Evolutionary conservation across 2,113 vertebrate genomes (phyloP).

Genomic region (Paracanthobrama guichenoti): DNA sequence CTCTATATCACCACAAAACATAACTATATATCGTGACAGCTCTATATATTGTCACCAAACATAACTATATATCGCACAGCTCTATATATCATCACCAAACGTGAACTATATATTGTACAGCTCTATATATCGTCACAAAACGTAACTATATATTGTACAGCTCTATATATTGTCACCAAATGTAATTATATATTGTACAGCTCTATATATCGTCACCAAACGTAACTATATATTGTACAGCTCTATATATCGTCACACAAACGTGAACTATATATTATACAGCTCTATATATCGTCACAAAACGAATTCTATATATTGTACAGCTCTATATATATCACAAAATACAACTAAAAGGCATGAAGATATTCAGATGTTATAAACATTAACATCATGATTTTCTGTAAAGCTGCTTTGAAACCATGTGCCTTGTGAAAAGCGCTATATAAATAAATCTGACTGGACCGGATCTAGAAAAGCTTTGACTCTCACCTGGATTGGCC

Average conservation of each 20-base stretch:
- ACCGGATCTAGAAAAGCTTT: neutral
- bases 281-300: too few species aligned
- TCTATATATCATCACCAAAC: too few species aligned
- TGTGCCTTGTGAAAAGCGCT: neutral
- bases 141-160: neutral
- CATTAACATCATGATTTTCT: neutral
- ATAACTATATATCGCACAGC: neutral
- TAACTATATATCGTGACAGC: neutral
- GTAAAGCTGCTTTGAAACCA: neutral
- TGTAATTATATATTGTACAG: too few species aligned
- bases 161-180: too few species aligned
- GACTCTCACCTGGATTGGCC: constrained; percentile 85
- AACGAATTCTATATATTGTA: too few species aligned
- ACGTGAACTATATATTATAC: neutral
- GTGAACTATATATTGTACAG: too few species aligned
- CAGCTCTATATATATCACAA: too few species aligned
- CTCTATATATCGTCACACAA: neutral
- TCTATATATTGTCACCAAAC: neutral
- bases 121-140: neutral
- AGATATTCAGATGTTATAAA: neutral
- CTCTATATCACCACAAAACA: too few species aligned
- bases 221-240: too few species aligned
- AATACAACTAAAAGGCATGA: neutral
- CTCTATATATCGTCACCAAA: too few species aligned
- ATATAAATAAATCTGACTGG: neutral